phyloP scores from a whole-genome alignment of 2,888 invertebrate species.

The Euphydryas editha region DNA sequence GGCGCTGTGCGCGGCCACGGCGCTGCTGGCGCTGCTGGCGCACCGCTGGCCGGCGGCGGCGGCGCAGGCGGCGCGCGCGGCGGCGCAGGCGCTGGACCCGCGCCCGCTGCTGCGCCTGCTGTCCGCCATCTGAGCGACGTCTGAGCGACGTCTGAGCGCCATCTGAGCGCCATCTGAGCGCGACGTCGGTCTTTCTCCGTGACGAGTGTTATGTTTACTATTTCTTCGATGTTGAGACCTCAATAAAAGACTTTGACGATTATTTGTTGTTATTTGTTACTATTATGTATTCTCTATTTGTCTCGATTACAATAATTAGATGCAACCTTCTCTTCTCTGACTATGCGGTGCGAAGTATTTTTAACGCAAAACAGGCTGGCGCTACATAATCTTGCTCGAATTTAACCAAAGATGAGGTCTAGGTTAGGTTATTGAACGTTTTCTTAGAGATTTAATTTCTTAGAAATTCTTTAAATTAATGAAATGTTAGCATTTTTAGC shows the following conservation, averaged over 20 bases:
- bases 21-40: conserved; percentile 88
- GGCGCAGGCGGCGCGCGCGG: conserved; percentile 51
- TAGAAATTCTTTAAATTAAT: too few relatives aligned
- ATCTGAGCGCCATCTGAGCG: background rate
- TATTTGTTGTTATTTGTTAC: background rate
- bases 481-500: too few relatives aligned
- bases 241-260: conserved; percentile 6
- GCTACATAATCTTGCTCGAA: too few relatives aligned
- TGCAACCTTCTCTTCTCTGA: background rate
- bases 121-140: conserved; percentile 22
- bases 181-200: background rate
- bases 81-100: conserved; percentile 51
- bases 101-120: conserved; percentile 45
- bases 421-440: too few relatives aligned
- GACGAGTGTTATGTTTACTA: background rate
- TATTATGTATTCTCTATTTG: too few relatives aligned
- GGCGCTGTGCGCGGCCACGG: conserved; percentile 86
- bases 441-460: too few relatives aligned
- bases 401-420: too few relatives aligned
- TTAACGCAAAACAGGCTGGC: too few relatives aligned
- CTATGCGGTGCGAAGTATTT: too few relatives aligned
- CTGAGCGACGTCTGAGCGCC: background rate
- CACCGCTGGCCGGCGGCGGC: conserved; percentile 58
- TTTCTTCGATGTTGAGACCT: conserved; percentile 3
- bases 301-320: too few relatives aligned